These are phyloP conservation scores for Paratrypauchen microcephalus DNA, from an alignment of 2,797 vertebrate species.

Conservation along the genomic window DNA sequence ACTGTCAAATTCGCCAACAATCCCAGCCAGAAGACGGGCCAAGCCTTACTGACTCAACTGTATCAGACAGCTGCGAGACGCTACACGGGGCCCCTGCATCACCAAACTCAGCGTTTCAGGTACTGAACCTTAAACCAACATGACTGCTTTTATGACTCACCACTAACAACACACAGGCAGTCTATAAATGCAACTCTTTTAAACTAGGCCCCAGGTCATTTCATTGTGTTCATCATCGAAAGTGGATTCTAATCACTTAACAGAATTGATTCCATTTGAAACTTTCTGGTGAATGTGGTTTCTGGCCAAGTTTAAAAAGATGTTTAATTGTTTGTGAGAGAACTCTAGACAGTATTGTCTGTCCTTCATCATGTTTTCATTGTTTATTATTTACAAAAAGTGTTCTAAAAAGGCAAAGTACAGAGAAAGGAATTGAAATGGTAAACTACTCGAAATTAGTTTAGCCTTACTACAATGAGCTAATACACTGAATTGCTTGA, in stretches of 20 bases:
- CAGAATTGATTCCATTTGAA: constrained; percentile 2
- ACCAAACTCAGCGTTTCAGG: constrained; percentile 95
- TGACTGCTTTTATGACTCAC: constrained; percentile 15
- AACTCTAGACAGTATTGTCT: constrained; percentile 61
- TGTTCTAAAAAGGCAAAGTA: constrained; percentile 39
- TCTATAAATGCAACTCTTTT: constrained; percentile 25
- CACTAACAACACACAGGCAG: constrained; percentile 33
- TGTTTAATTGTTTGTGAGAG: constrained; percentile 44
- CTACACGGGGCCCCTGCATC: constrained; percentile 91
- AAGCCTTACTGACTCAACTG: constrained; percentile 92
- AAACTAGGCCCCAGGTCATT: constrained; percentile 32
- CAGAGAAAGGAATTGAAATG: background rate
- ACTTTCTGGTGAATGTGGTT: constrained; percentile 12
- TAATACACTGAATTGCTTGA: constrained; percentile 29
- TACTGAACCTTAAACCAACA: constrained; percentile 65
- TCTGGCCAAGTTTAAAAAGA: constrained; percentile 27
- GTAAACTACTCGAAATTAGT: background rate
- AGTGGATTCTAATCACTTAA: background rate
- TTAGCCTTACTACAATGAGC: background rate
- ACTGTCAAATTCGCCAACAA: constrained; percentile 98
- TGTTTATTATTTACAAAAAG: constrained; percentile 78
- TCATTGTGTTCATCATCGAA: constrained; percentile 26
- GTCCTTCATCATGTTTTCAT: constrained; percentile 70
- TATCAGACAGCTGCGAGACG: constrained; percentile 92
- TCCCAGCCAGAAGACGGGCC: constrained; percentile 95